Percentiles rank a stretch among this genome's conserved stretches.
phyloP scores from a whole-genome alignment of 2,888 invertebrate genomes.

The Hecatera dysodea region DNA sequence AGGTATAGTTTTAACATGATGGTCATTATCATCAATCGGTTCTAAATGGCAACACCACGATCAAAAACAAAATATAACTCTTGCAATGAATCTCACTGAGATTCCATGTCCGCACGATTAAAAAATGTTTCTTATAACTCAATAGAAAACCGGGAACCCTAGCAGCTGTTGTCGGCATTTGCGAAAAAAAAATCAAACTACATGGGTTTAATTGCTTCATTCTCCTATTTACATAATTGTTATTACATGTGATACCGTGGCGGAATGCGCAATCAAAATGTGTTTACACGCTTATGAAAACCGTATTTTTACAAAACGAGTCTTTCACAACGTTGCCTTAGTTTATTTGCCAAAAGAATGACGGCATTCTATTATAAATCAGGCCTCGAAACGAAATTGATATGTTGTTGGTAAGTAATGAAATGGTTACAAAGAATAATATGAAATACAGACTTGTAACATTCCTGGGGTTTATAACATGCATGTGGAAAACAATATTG shows the following conservation, averaged over 20 bases:
- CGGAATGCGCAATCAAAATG: conserved; percentile 51
- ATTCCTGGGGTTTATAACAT: neutral
- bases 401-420: conserved; percentile 1
- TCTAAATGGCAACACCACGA: neutral
- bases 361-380: conserved; percentile 26
- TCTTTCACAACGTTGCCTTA: conserved; percentile 29
- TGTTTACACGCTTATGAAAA: conserved; percentile 57
- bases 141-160: conserved; percentile 24
- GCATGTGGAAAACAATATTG: neutral
- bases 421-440: conserved; percentile 10
- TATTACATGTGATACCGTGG: conserved; percentile 61
- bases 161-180: conserved; percentile 63
- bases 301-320: conserved; percentile 50
- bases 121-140: neutral
- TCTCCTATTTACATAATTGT: conserved; percentile 71
- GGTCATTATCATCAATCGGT: neutral
- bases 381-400: neutral
- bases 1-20: neutral
- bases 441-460: neutral
- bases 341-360: conserved; percentile 42
- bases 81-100: neutral
- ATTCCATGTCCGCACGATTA: neutral
- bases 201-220: conserved; percentile 72
- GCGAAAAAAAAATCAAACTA: conserved; percentile 65
- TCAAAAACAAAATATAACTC: neutral